Evolutionary conservation across 1,140 invertebrate genomes (phyloP), one percentile per base, ranked within the genome.

Genomic region (Neodiprion fabricii): DNA sequence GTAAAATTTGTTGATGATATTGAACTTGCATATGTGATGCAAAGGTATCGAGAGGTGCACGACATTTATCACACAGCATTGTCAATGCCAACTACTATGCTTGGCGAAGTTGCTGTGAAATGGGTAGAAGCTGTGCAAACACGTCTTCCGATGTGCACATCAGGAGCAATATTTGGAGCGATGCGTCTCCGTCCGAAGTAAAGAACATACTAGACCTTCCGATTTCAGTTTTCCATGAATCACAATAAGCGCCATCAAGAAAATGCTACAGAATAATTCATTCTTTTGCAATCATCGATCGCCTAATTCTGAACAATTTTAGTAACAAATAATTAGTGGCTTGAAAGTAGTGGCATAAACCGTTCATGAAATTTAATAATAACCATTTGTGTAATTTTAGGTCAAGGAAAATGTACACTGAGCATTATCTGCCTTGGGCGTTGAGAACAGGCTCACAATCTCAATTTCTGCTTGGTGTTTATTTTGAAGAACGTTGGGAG

Each of bases 101-200:
- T 98, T 8, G 96, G 96, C 83, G 94, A 98, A 91, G 96, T 99
- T 17, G 92, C 95, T 9, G 95, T 99, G 7, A 99, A 99, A 89
- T 99, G 97, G 97, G 91, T 99, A 72, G 98, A 99, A 92, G 97
- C 93, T 9, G 91, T 99, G 68, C 97, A 98, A 88, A 95, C 93
- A 17, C 92, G 91, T 72, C 85, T 98, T 48, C 97, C 97, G 1
- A 98, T 98, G 96, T 98, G 96, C 83, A 89, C 96, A 70, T 91
- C 91, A 75, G 97, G 94, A 61, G 96, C 94, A 0, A 90, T 98
- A 72, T 96, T 97, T 90, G 97, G 97, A 21, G 93, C 96, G 14
- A 88, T 92, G 9, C 89, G 96, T 78, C 89, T 98, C 17, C 91
- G 90, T 85, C 93, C 96, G 71, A 97, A 96, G 92, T 96, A 90